phyloP scores from a whole-genome alignment of 2,113 vertebrate species.

The Mixornis gularis region DNA sequence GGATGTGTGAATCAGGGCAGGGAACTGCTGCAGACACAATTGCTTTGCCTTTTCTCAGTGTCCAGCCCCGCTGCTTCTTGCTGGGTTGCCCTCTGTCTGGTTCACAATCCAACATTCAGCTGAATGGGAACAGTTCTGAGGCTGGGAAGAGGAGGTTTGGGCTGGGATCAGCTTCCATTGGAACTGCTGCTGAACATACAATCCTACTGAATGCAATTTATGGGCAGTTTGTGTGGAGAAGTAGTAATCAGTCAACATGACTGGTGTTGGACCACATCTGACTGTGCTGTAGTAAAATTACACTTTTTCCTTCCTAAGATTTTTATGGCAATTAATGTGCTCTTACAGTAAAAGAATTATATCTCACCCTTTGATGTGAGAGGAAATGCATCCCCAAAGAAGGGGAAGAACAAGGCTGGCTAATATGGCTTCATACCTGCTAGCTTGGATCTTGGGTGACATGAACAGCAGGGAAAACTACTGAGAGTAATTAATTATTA shows the following conservation, averaged over 20 bases:
- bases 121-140: fast-evolving
- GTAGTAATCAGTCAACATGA: neutral
- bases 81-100: neutral
- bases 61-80: neutral
- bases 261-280: neutral
- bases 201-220: neutral
- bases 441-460: neutral
- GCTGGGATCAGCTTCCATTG: neutral
- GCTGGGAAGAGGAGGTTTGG: neutral
- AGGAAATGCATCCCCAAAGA: neutral
- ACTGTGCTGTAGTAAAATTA: neutral
- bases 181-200: neutral
- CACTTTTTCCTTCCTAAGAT: neutral
- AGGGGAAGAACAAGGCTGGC: neutral
- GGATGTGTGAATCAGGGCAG: neutral
- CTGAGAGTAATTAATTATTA: neutral
- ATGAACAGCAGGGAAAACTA: neutral
- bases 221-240: neutral
- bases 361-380: neutral
- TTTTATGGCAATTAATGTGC: neutral
- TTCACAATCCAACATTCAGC: neutral
- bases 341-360: neutral
- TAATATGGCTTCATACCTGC: neutral
- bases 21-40: neutral
- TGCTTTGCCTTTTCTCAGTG: conserved; percentile 16